A percentile compares a stretch with the other conserved stretches of the same genome.
Conservation (phyloP, 2,797 vertebrate genomes). For the Myotis daubentonii region DNA sequence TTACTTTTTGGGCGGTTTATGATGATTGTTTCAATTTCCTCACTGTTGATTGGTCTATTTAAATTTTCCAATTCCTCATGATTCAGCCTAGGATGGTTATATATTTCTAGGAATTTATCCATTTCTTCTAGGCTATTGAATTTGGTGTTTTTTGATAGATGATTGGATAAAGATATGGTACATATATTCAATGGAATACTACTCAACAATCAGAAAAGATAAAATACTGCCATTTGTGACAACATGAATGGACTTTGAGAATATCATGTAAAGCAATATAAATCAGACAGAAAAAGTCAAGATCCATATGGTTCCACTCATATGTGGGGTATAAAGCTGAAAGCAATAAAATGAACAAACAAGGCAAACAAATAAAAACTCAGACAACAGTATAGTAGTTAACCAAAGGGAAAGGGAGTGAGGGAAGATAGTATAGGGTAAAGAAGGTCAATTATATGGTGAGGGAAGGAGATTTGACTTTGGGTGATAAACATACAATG, state of each 20-base stretch:
- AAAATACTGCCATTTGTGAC: neutral
- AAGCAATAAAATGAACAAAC: neutral
- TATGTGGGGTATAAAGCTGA: neutral
- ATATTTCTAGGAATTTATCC: neutral
- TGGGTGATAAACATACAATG: neutral
- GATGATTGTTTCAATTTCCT: neutral
- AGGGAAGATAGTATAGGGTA: neutral
- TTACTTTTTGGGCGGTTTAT: neutral
- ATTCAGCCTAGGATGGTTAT: neutral
- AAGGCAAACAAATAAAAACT: neutral
- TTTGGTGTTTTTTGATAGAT: neutral
- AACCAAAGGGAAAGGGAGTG: neutral
- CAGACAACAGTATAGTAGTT: neutral
- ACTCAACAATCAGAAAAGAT: neutral
- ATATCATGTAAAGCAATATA: neutral
- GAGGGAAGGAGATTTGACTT: neutral
- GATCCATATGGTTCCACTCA: neutral
- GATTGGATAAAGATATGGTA: neutral
- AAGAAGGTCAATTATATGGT: neutral
- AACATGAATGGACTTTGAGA: neutral
- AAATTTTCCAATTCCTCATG: neutral
- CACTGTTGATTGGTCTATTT: neutral
- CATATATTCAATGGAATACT: neutral
- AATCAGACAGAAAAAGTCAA: neutral
- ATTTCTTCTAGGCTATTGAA: neutral